These are phyloP conservation scores for Danaus plexippus DNA, from an alignment of 1,140 invertebrate genomes.

Conservation along the genomic window DNA sequence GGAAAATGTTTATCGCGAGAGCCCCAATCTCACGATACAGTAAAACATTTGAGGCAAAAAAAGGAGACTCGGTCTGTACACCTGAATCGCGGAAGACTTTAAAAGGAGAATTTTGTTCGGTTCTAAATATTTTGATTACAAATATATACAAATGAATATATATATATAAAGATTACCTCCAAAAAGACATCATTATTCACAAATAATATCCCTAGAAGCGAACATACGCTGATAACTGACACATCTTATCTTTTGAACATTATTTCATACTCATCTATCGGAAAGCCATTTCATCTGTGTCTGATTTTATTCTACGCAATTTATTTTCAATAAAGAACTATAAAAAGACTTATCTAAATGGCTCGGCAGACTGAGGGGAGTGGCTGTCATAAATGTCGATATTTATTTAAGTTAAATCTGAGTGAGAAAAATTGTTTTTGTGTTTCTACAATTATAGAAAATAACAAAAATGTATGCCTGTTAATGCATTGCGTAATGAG, in stretches of 20 bases:
- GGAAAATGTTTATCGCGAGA: constrained; percentile 60
- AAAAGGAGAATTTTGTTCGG: no score
- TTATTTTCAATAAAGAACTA: constrained; percentile 72
- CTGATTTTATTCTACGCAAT: constrained; percentile 71
- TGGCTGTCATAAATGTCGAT: constrained; percentile 59
- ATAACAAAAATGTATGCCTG: no score
- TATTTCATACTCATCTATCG: constrained; percentile 71
- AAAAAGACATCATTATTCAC: constrained; percentile 17
- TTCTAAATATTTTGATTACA: no score
- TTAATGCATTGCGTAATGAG: no score
- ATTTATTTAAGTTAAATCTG: constrained; percentile 54
- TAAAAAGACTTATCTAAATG: constrained; percentile 71
- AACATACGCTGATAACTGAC: constrained; percentile 54
- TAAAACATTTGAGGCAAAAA: no score
- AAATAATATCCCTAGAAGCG: constrained; percentile 23
- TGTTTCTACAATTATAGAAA: no score
- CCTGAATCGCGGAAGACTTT: no score
- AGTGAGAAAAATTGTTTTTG: no score
- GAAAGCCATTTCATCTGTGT: constrained; percentile 65
- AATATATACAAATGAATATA: no score
- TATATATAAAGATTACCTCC: no score
- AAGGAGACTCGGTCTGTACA: no score
- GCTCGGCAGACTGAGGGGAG: constrained; percentile 56
- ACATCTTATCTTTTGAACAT: constrained; percentile 61
- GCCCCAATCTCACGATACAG: constrained; percentile 23